Percentiles rank a stretch among this genome's conserved stretches.
These are phyloP conservation scores for Thermophis baileyi DNA, from an alignment of 2,113 vertebrate genomes.

Conservation along the genomic window DNA sequence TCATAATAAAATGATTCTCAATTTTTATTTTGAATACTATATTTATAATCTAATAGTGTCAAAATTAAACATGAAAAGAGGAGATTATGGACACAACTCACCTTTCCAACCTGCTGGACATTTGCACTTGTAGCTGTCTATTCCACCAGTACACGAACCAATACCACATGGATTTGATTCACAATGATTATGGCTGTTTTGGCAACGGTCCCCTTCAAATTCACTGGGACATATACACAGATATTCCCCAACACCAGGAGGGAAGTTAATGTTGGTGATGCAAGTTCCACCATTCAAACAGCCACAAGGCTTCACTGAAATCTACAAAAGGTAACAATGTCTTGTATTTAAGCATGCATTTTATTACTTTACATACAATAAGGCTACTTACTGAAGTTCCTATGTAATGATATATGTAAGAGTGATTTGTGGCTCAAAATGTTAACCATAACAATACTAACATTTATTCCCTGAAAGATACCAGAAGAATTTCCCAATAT, in stretches of 20 bases:
- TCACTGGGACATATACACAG: slow-evolving; percentile 74
- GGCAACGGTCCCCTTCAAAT: slow-evolving; percentile 68
- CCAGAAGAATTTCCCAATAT: no score
- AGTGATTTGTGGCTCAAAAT: not conserved
- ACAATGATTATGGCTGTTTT: slow-evolving; percentile 62
- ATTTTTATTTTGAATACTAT: not conserved
- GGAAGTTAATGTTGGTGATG: slow-evolving; percentile 73
- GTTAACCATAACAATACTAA: not conserved
- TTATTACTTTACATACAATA: not conserved
- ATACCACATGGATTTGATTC: slow-evolving; percentile 46
- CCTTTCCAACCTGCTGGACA: slow-evolving; percentile 50
- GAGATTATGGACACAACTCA: not conserved
- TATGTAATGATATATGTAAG: not conserved
- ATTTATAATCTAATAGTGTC: not conserved
- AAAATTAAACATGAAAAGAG: not conserved
- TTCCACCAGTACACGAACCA: not conserved
- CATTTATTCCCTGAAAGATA: not conserved
- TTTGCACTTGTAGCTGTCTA: slow-evolving; percentile 38
- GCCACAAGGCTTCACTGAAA: slow-evolving; percentile 71
- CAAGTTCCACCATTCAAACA: slow-evolving; percentile 71
- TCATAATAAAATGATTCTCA: not conserved
- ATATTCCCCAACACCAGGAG: slow-evolving; percentile 76
- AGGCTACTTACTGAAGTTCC: not conserved
- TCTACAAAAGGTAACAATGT: slow-evolving; percentile 58
- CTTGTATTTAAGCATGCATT: not conserved